Evolutionary conservation across 2,113 vertebrate genomes (phyloP).

Genomic region (Phalacrocorax pelagicus): DNA sequence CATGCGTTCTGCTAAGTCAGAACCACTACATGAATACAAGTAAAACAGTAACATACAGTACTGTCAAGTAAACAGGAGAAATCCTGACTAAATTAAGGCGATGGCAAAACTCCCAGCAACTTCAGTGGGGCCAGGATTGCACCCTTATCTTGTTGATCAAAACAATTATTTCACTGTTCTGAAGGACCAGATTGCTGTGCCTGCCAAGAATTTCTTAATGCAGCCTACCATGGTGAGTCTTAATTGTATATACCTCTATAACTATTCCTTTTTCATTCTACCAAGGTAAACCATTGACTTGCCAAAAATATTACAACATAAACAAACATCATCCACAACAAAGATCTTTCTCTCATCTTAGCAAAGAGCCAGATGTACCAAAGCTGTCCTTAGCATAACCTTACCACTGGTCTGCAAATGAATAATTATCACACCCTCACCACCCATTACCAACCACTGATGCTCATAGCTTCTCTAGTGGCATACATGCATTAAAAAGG

Average conservation of each 20-base stretch:
- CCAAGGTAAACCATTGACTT: background rate
- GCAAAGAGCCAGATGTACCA: background rate
- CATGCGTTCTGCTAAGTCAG: background rate
- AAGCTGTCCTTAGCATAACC: background rate
- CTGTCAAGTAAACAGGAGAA: background rate
- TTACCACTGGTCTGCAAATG: background rate
- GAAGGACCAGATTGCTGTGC: conserved; percentile 12
- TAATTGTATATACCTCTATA: background rate
- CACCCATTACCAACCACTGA: background rate
- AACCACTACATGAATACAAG: background rate
- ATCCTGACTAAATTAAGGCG: background rate
- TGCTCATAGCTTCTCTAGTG: background rate
- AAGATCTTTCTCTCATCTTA: background rate
- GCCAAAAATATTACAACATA: background rate
- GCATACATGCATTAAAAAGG: background rate
- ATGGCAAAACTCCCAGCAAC: background rate
- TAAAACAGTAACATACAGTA: background rate
- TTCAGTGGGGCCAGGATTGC: background rate
- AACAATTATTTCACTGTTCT: conserved; percentile 6
- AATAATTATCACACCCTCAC: background rate
- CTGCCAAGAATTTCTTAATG: conserved; percentile 42
- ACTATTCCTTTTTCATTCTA: background rate
- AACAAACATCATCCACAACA: background rate
- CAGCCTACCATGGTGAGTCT: background rate
- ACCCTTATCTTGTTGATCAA: conserved; percentile 19